These are phyloP conservation scores for Loriculus beryllinus DNA, from an alignment of 2,797 vertebrate species.

Conservation along the genomic window DNA sequence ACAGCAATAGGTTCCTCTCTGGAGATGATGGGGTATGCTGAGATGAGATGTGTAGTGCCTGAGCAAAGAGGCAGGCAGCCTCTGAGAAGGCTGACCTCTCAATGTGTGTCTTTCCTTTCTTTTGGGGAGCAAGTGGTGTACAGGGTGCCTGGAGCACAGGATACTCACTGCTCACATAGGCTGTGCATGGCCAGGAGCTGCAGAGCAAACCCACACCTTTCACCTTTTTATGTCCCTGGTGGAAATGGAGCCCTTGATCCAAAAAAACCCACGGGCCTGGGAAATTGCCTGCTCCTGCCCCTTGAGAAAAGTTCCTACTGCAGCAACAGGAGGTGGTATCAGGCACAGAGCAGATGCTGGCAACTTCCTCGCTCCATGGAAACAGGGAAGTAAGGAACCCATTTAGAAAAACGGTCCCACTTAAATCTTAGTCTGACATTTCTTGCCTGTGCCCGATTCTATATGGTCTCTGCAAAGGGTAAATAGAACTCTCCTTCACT, in stretches of 20 bases:
- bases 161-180: fast-evolving
- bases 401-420: constrained; percentile 30
- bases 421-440: neutral
- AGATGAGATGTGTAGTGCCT: neutral
- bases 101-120: neutral
- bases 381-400: constrained; percentile 40
- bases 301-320: neutral
- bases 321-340: neutral
- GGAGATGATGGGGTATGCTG: neutral
- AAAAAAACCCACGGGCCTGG: neutral
- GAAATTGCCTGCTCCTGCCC: neutral
- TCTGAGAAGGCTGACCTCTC: neutral
- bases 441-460: neutral
- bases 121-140: fast-evolving
- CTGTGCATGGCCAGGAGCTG: neutral
- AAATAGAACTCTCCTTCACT: constrained; percentile 5
- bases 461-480: neutral
- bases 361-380: neutral
- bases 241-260: neutral
- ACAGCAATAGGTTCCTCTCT: neutral
- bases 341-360: constrained; percentile 5
- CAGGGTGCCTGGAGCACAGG: neutral
- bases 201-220: neutral
- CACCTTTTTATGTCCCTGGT: neutral
- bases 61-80: neutral